These are phyloP conservation scores for Percopsis omiscomaycus DNA, from an alignment of 2,797 vertebrate genomes.

Conservation along the genomic window DNA sequence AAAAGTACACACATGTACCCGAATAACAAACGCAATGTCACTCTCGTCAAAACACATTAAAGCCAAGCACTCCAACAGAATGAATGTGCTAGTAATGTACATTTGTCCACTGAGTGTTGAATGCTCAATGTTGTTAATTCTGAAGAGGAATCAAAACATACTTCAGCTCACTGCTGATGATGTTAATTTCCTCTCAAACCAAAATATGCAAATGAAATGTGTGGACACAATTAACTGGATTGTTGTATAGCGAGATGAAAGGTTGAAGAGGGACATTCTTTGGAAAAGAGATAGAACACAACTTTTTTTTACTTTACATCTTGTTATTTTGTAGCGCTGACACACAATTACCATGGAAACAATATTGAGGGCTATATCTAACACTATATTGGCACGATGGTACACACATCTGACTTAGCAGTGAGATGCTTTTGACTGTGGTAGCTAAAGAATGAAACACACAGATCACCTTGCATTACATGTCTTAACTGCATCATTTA, in stretches of 20 bases:
- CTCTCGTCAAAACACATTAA: slow-evolving; percentile 70
- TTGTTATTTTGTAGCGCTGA: slow-evolving; percentile 54
- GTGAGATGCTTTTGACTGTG: slow-evolving; percentile 8
- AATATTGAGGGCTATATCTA: slow-evolving; percentile 31
- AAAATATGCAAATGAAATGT: slow-evolving; percentile 77
- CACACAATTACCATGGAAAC: slow-evolving; percentile 33
- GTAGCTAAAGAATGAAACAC: slow-evolving; percentile 20
- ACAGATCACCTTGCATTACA: neutral
- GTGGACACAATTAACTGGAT: slow-evolving; percentile 67
- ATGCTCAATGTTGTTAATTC: slow-evolving; percentile 66
- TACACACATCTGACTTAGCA: slow-evolving; percentile 23
- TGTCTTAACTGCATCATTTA: neutral
- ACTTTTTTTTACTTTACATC: slow-evolving; percentile 61
- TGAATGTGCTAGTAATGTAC: slow-evolving; percentile 68
- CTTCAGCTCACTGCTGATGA: slow-evolving; percentile 73
- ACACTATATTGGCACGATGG: slow-evolving; percentile 22
- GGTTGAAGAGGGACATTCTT: slow-evolving; percentile 61
- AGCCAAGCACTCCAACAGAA: slow-evolving; percentile 75
- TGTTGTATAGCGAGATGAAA: slow-evolving; percentile 55
- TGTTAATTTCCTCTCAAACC: slow-evolving; percentile 76
- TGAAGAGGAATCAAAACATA: slow-evolving; percentile 80
- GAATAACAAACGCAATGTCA: slow-evolving; percentile 59
- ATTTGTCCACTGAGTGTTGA: slow-evolving; percentile 63
- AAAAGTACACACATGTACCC: slow-evolving; percentile 39
- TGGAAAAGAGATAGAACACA: slow-evolving; percentile 46